Evolutionary conservation across 1,140 invertebrate genomes (phyloP).

Genomic region (Drosophila tropicalis): DNA sequence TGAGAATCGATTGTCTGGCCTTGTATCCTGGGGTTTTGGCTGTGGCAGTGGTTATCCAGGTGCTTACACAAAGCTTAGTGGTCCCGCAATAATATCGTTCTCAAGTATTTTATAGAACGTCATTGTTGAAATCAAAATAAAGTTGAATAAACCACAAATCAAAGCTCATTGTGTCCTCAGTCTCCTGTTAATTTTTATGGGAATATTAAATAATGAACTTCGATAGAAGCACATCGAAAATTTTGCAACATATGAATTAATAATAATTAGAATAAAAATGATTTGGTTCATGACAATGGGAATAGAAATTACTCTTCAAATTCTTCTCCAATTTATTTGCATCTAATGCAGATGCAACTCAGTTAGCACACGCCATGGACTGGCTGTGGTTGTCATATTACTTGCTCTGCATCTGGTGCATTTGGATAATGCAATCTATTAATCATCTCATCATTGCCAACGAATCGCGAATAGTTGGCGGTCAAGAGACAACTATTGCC

Average conservation of each 20-base stretch:
- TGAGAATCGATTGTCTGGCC: conserved; percentile 41
- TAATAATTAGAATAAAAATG: conserved; percentile 20
- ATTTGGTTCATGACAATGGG: not conserved
- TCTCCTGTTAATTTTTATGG: no score
- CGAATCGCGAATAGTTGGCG: conserved; percentile 63
- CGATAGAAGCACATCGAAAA: no score
- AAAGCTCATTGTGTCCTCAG: no score
- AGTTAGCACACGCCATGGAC: conserved; percentile 61
- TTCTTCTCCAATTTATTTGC: not conserved
- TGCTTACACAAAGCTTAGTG: conserved; percentile 83
- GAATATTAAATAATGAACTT: no score
- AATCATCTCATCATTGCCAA: not conserved
- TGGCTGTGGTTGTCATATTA: conserved; percentile 37
- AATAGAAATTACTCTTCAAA: conserved; percentile 9
- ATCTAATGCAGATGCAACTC: not conserved
- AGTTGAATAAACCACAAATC: no score
- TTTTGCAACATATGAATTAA: no score
- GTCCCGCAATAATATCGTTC: conserved; percentile 24
- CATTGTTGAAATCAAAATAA: conserved; percentile 29
- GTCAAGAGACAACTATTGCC: conserved; percentile 49
- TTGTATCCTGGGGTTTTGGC: conserved; percentile 86
- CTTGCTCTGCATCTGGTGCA: conserved; percentile 16
- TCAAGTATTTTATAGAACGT: conserved; percentile 25
- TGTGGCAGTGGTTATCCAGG: conserved; percentile 84
- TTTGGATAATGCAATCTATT: conserved; percentile 9